Evolutionary conservation across 2,888 invertebrate genomes (phyloP).

Genomic region (Rhingia campestris): DNA sequence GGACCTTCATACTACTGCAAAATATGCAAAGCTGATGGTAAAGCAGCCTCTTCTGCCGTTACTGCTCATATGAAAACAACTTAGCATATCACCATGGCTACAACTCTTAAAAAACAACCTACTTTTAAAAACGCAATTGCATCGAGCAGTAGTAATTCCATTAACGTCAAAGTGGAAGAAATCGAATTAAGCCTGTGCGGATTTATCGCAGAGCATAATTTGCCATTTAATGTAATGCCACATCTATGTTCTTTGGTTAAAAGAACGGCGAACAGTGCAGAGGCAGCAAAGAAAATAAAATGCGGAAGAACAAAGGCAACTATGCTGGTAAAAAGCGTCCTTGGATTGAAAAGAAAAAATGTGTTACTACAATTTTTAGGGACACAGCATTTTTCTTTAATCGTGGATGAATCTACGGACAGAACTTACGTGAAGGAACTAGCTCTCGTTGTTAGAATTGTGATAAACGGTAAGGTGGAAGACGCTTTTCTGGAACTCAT

Average conservation of each 20-base stretch:
- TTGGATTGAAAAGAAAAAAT: background rate
- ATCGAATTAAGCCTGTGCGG: background rate
- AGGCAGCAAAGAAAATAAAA: background rate
- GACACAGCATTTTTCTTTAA: background rate
- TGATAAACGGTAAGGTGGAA: background rate
- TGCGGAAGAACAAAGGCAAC: background rate
- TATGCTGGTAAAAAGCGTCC: background rate
- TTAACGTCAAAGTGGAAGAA: background rate
- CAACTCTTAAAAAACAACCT: background rate
- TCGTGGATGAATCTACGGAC: background rate
- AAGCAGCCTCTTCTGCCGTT: too few relatives aligned
- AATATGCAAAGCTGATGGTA: background rate
- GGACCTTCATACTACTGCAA: too few relatives aligned
- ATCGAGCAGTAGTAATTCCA: background rate
- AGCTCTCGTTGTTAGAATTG: background rate
- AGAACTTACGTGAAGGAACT: background rate
- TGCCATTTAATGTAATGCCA: background rate
- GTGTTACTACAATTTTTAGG: background rate
- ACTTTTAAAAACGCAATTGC: background rate
- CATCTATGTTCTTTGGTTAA: background rate
- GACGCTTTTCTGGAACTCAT: background rate
- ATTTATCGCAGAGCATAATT: background rate
- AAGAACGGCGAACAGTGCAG: background rate
- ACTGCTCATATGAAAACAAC: too few relatives aligned
- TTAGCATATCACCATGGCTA: too few relatives aligned